A percentile compares a stretch with the other conserved stretches of the same genome.
Conservation (phyloP, 2,113 vertebrate species). For the Chamaetylas fuelleborni region DNA sequence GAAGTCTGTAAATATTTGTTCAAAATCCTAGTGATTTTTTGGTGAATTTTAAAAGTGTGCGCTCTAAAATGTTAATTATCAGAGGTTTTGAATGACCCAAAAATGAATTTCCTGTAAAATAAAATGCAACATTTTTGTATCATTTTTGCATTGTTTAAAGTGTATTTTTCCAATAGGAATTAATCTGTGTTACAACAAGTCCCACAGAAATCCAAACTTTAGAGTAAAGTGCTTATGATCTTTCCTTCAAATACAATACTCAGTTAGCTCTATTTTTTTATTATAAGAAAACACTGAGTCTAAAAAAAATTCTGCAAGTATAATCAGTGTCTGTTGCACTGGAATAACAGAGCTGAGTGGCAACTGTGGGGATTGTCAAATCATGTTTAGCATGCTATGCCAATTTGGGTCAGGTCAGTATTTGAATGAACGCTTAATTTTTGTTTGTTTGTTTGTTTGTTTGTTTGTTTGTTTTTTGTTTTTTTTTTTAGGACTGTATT, state of each 20-base stretch:
- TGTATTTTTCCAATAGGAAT: background rate
- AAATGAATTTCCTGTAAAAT: background rate
- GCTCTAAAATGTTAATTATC: background rate
- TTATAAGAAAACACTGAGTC: background rate
- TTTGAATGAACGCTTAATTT: background rate
- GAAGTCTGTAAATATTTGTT: background rate
- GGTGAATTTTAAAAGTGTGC: background rate
- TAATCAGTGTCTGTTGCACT: background rate
- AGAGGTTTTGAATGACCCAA: background rate
- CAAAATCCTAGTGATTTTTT: background rate
- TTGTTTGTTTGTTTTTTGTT: too few species aligned
- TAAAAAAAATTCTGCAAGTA: background rate
- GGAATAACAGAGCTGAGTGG: background rate
- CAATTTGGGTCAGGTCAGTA: background rate
- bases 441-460: background rate
- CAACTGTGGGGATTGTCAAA: background rate
- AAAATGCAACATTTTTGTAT: fast-evolving
- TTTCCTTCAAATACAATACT: background rate
- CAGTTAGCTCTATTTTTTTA: background rate
- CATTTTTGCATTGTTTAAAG: background rate
- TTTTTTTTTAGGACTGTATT: background rate
- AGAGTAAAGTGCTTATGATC: background rate
- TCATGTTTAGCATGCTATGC: background rate
- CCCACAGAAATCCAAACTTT: background rate
- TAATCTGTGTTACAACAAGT: background rate